Evolutionary conservation across 2,797 vertebrate genomes (phyloP).

Genomic region (Tragopan temminckii): DNA sequence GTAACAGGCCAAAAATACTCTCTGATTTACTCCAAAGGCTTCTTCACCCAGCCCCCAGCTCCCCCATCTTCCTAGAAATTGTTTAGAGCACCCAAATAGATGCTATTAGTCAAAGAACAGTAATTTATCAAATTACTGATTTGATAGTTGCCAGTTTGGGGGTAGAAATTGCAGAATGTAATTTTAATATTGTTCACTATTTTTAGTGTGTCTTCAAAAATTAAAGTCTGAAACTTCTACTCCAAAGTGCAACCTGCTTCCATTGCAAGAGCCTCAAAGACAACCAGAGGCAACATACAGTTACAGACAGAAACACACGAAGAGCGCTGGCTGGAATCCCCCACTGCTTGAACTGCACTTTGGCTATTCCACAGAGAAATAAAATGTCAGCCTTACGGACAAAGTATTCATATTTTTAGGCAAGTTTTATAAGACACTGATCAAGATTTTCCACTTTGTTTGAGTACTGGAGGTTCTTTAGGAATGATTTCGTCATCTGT

Average conservation of each 20-base stretch:
- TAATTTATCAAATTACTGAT: neutral
- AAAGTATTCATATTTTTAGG: neutral
- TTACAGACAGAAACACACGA: neutral
- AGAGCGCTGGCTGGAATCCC: neutral
- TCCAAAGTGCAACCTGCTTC: neutral
- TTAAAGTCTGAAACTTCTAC: neutral
- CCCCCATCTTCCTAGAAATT: neutral
- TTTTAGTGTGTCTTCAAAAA: neutral
- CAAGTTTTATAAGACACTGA: neutral
- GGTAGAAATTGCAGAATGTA: neutral
- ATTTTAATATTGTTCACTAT: neutral
- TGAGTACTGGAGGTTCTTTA: neutral
- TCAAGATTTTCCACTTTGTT: neutral
- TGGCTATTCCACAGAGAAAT: neutral
- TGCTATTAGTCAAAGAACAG: neutral
- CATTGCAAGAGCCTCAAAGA: neutral
- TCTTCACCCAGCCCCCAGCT: neutral
- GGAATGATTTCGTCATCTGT: neutral
- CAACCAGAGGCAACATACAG: neutral
- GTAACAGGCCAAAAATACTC: neutral
- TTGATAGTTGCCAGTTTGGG: neutral
- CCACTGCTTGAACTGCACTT: neutral
- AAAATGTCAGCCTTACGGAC: neutral
- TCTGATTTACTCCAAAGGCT: neutral
- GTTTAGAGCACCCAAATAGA: neutral